Conservation (phyloP, 2,113 vertebrate species). For the Dipodomys merriami region DNA sequence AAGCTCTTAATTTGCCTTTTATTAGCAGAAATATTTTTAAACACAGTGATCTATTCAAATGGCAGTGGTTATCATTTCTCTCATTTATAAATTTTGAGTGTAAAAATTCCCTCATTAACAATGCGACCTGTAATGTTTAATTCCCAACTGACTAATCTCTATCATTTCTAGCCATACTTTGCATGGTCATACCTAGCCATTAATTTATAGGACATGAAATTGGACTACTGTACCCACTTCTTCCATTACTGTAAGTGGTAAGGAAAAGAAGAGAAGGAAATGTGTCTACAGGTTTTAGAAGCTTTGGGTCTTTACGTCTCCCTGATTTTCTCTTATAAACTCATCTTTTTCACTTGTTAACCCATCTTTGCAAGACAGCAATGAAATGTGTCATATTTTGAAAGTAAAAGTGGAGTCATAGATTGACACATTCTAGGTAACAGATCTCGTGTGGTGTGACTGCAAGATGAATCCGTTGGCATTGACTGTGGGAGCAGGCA, state of each 20-base stretch:
- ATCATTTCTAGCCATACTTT: accelerated
- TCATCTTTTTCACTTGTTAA: not conserved
- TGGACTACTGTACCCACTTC: accelerated
- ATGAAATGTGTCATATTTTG: not conserved
- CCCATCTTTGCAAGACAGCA: not conserved
- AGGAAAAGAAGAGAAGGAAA: not conserved
- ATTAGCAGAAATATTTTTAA: not conserved
- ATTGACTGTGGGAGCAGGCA: not conserved
- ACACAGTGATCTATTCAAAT: not conserved
- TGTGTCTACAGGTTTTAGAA: not conserved
- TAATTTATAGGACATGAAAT: accelerated
- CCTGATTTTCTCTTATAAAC: not conserved
- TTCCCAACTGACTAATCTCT: accelerated
- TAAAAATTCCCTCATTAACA: not conserved
- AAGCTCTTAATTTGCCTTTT: not conserved
- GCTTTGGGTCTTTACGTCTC: not conserved
- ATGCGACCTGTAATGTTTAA: accelerated
- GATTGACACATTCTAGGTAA: too few relatives aligned
- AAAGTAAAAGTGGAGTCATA: not conserved
- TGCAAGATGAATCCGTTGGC: not conserved
- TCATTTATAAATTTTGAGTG: not conserved
- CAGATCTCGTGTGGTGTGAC: not conserved
- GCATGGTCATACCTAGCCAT: accelerated
- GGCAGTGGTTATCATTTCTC: not conserved
- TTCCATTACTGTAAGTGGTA: accelerated